Conservation (phyloP, 2,797 vertebrate genomes). For the Gallirallus australis region DNA sequence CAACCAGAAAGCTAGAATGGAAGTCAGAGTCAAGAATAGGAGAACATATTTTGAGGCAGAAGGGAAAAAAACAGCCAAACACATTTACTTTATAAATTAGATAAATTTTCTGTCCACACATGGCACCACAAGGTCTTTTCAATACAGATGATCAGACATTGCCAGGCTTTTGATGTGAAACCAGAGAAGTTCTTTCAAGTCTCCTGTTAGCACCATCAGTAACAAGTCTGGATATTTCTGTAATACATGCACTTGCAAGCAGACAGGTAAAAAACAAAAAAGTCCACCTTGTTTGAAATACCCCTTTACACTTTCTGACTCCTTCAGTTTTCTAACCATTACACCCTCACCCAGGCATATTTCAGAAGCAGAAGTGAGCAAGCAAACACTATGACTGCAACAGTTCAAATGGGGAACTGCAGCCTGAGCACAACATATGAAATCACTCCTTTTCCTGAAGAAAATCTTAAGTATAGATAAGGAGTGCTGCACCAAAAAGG, state of each 20-base stretch:
- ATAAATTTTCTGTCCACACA: background rate
- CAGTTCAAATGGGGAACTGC: background rate
- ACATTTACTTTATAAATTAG: background rate
- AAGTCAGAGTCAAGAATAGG: background rate
- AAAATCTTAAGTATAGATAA: background rate
- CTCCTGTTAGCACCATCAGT: background rate
- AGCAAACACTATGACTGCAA: background rate
- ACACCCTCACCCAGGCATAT: background rate
- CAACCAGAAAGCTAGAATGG: background rate
- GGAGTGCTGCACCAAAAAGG: background rate
- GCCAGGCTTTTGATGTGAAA: background rate
- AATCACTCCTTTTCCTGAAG: background rate
- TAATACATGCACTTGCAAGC: background rate
- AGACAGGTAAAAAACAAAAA: background rate
- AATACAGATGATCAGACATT: background rate
- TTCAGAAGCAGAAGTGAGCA: background rate
- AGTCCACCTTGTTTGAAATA: background rate
- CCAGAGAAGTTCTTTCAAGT: background rate
- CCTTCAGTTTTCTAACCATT: background rate
- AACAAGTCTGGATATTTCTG: background rate
- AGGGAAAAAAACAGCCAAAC: background rate
- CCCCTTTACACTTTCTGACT: background rate
- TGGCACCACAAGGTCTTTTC: accelerated
- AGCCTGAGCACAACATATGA: accelerated
- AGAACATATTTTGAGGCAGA: background rate